Evolutionary conservation across 2,888 invertebrate species (phyloP).

Genomic region (Drosophila sordidapex): DNA sequence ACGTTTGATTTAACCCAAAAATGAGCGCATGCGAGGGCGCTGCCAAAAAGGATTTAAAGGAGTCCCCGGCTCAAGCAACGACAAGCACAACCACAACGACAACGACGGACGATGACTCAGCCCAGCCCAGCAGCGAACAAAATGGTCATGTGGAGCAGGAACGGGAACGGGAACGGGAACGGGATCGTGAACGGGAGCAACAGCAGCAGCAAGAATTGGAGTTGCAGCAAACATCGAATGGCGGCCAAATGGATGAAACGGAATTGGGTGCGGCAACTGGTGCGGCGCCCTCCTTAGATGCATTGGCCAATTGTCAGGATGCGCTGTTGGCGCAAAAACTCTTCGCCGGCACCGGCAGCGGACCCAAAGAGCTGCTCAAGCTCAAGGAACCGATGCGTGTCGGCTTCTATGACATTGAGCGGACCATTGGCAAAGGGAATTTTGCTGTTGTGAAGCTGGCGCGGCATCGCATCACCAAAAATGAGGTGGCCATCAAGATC

Average conservation of each 20-base stretch:
- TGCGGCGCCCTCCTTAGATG: conserved; percentile 64
- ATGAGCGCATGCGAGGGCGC: conserved; percentile 63
- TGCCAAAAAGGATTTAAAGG: conserved; percentile 17
- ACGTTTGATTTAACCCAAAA: conserved; percentile 45
- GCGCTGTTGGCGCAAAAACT: conserved; percentile 63
- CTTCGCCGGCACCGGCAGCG: conserved; percentile 56
- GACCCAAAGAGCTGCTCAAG: conserved; percentile 71
- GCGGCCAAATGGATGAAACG: conserved; percentile 9
- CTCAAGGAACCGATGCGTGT: conserved; percentile 92
- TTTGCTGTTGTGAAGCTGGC: conserved; percentile 99
- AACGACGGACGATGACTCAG: conserved; percentile 1
- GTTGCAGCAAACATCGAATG: conserved; percentile 5
- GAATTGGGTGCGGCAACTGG: conserved; percentile 24
- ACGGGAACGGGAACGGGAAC: conserved; percentile 1
- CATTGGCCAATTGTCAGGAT: conserved; percentile 69
- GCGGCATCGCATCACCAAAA: conserved; percentile 98
- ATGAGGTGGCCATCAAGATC: conserved; percentile 99
- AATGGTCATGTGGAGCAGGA: conserved; percentile 10
- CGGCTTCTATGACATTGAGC: conserved; percentile 98
- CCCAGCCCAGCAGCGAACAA: neutral
- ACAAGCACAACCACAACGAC: neutral
- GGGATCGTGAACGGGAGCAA: conserved; percentile 3
- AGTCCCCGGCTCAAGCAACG: conserved; percentile 13
- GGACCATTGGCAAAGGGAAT: conserved; percentile 99
- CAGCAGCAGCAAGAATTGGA: conserved; percentile 4